These are phyloP conservation scores for Daphoenositta chrysoptera DNA, from an alignment of 2,113 vertebrate genomes.

Conservation along the genomic window DNA sequence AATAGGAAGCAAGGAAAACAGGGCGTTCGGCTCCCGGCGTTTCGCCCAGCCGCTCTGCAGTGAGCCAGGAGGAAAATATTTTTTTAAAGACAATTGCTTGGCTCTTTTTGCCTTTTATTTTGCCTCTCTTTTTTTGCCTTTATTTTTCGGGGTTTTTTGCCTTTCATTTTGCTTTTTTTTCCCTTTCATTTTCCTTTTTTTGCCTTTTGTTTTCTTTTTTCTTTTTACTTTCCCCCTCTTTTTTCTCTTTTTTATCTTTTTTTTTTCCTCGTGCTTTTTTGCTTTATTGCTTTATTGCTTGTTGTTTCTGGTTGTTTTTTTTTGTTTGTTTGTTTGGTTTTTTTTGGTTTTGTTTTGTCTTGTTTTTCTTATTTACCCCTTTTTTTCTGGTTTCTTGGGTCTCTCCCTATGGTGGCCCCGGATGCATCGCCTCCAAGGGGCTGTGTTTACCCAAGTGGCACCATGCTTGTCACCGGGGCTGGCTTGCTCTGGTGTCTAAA, in stretches of 20 bases:
- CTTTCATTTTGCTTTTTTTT: not conserved
- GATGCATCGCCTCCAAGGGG: not conserved
- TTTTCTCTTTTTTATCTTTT: not conserved
- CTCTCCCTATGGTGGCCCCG: accelerated
- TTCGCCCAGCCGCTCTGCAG: not conserved
- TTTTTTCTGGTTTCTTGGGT: not conserved
- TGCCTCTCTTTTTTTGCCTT: not conserved
- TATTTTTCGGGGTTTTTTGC: too few species aligned
- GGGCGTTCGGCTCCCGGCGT: not conserved
- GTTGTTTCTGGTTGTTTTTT: accelerated
- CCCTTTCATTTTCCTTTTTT: not conserved
- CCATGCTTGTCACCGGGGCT: not conserved
- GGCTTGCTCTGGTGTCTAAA: not conserved
- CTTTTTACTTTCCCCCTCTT: accelerated
- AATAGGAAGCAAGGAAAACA: not conserved
- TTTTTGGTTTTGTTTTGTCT: accelerated
- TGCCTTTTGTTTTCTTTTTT: accelerated
- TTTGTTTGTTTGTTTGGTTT: not conserved
- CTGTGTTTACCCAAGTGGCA: slow-evolving; percentile 29
- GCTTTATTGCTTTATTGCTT: not conserved
- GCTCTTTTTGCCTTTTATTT: not conserved
- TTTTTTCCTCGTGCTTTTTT: not conserved
- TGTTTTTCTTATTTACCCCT: accelerated
- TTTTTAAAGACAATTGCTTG: slow-evolving; percentile 8
- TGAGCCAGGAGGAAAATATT: not conserved